phyloP scores from a whole-genome alignment of 2,113 vertebrate genomes.

The Myotis brandtii region DNA sequence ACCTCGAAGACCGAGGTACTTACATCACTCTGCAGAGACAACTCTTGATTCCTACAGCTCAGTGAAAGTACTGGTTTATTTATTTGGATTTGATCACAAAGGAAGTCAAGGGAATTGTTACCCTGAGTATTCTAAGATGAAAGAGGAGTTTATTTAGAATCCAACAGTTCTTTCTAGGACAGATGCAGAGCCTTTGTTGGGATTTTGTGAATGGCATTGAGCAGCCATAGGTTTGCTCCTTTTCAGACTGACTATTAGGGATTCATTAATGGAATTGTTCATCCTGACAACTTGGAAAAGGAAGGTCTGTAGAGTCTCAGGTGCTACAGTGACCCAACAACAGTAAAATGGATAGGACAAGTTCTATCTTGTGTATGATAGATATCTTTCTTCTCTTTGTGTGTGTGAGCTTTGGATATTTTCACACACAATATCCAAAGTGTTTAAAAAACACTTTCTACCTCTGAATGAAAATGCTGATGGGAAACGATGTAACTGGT shows the following conservation, averaged over 20 bases:
- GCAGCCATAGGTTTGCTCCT: not conserved
- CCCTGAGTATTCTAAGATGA: not conserved
- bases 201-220: constrained; percentile 19
- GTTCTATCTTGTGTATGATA: not conserved
- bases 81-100: constrained; percentile 25
- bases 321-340: not conserved
- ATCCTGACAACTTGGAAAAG: not conserved
- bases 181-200: not conserved
- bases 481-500: not conserved
- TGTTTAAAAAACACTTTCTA: not conserved
- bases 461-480: not conserved
- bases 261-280: not conserved
- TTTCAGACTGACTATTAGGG: constrained; percentile 13
- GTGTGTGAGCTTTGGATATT: too few relatives aligned
- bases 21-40: not conserved
- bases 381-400: not conserved
- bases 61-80: not conserved
- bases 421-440: too few relatives aligned
- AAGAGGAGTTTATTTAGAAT: not conserved
- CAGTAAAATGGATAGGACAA: too few relatives aligned
- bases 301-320: not conserved
- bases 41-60: not conserved
- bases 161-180: not conserved
- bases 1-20: not conserved
- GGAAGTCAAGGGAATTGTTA: not conserved